Base-by-base conservation (phyloP, 2,888 invertebrate genomes). In the Iphiclides podalirius region DNA sequence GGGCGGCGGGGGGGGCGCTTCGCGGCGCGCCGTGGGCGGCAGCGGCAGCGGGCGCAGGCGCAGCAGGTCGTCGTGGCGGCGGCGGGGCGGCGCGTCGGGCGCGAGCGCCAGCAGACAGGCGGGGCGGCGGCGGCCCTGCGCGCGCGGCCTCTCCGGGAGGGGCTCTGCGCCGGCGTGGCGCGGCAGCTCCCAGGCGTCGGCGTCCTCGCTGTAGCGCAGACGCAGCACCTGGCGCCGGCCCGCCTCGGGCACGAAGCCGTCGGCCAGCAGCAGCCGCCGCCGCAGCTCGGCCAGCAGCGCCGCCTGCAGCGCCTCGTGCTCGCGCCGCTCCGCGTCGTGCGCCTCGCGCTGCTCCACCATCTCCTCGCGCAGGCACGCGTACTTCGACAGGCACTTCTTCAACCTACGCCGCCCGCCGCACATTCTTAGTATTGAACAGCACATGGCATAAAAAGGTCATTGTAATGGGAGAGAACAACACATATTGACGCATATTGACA, bases 291-390 rank as follows among this genome's bases (percentile, higher is more conserved):
- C 75, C 55, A 96, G 94, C 50, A 98, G 92, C 70, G 98, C 97
- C 66, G 97, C 96, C 78, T 85, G 85, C 67, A 75, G 72, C 79
- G 94, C 94, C 81, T 98, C 98, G 57, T 96, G 90, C 67, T 98
- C 98, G 65, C 98, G 93, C 47, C 98, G 90, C 77, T 99, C 98
- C 53, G 93, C 92, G 67, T 96, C 94, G 82, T 98, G 97, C 67
- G 96, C 96, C 71, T 96, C 96, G 55, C 89, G 78, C 66, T 78
- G 85, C 67, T 89, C 88, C 63, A 79, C 78, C 74, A 74, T 78
- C 75, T 89, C 89, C 70, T 88, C 88, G 63, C 87, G 80, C 47
- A 87, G 67, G 51, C 83, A 90, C 75, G 94, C 91, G 70, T 95
- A 91, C 80, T 97, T 97, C 11, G 93, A 91, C 69, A 96, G 94